phyloP scores from a whole-genome alignment of 1,140 invertebrate genomes.

The Oncopeltus fasciatus region DNA sequence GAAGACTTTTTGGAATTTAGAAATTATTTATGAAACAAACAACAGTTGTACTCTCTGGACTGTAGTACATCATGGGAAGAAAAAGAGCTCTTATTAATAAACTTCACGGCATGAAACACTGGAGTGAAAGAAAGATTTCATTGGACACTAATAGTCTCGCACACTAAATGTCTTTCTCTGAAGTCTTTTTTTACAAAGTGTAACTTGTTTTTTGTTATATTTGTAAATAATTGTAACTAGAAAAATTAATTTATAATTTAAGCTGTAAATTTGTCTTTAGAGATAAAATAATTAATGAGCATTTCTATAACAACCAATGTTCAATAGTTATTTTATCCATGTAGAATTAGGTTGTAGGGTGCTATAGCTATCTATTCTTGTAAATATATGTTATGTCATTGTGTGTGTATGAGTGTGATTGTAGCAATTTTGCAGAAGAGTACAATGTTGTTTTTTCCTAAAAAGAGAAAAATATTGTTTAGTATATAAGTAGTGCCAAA shows the following conservation, averaged over 20 bases:
- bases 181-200: too few relatives aligned
- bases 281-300: slow-evolving; percentile 4
- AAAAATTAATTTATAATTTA: background rate
- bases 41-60: background rate
- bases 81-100: too few relatives aligned
- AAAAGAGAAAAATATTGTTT: background rate
- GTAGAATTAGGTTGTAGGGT: slow-evolving; percentile 3
- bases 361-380: background rate
- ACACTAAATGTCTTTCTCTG: too few relatives aligned
- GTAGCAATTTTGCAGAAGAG: slow-evolving; percentile 6
- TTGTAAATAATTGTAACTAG: slow-evolving; percentile 1
- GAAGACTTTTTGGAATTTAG: too few relatives aligned
- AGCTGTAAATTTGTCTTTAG: background rate
- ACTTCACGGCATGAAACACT: too few relatives aligned
- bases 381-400: background rate
- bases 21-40: slow-evolving; percentile 7
- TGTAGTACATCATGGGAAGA: too few relatives aligned
- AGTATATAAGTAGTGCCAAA: slow-evolving; percentile 15
- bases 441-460: slow-evolving; percentile 11
- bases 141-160: too few relatives aligned
- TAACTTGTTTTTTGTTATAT: too few relatives aligned
- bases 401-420: background rate
- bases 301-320: background rate
- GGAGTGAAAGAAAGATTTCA: too few relatives aligned
- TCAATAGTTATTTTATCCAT: slow-evolving; percentile 1